Percentiles rank a stretch among this genome's conserved stretches.
Evolutionary conservation across 2,888 invertebrate genomes (phyloP).

Genomic region (Macropis europaea): DNA sequence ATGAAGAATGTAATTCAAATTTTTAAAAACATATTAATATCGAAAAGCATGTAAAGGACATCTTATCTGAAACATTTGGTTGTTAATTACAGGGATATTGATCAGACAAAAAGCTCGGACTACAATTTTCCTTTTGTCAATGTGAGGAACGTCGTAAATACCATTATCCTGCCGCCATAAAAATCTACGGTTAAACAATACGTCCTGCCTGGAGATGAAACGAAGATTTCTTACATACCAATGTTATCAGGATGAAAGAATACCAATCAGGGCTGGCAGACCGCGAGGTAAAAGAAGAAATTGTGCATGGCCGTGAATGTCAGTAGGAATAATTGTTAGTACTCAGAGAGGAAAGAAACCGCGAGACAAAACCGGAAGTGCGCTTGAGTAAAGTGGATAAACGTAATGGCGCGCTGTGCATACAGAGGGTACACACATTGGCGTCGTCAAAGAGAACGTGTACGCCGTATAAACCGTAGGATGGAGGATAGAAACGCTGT

Average conservation of each 20-base stretch:
- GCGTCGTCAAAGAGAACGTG: conserved; percentile 44
- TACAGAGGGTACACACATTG: conserved; percentile 29
- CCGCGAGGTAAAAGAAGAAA: conserved; percentile 4
- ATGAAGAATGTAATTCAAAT: too few species aligned
- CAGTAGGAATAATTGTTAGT: conserved; percentile 52
- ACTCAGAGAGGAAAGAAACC: conserved; percentile 31
- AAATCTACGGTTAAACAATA: not conserved
- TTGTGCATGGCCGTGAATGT: conserved; percentile 31
- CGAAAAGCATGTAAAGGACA: too few species aligned
- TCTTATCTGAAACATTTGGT: too few species aligned
- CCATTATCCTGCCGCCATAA: not conserved
- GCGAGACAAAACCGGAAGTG: conserved; percentile 55
- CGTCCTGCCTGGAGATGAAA: not conserved
- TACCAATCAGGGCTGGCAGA: not conserved
- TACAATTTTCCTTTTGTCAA: not conserved
- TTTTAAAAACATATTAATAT: too few species aligned
- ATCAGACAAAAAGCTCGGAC: too few species aligned
- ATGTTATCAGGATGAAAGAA: not conserved
- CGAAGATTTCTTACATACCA: not conserved
- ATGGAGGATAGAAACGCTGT: conserved; percentile 15
- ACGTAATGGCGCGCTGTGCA: conserved; percentile 38
- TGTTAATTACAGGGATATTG: too few species aligned
- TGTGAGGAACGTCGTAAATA: not conserved
- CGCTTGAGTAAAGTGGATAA: conserved; percentile 52
- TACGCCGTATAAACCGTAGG: conserved; percentile 23